Evolutionary conservation across 2,888 invertebrate species (phyloP).

Genomic region (Orthosia gothica): DNA sequence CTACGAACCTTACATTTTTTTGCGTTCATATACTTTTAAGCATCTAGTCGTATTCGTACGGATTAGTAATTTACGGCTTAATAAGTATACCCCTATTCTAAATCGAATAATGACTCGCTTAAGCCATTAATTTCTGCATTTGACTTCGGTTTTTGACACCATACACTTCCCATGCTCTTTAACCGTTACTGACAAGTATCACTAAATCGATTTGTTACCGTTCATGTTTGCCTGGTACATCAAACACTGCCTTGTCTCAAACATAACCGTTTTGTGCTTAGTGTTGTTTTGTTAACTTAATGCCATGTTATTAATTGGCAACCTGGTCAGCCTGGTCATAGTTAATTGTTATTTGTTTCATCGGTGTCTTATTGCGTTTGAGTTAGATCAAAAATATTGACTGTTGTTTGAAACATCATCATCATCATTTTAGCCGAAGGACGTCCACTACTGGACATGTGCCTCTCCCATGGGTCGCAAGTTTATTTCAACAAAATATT

Average conservation of each 20-base stretch:
- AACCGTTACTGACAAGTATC: conserved; percentile 36
- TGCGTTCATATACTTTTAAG: too few species aligned
- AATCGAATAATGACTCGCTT: background rate
- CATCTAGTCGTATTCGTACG: too few species aligned
- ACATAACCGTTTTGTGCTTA: background rate
- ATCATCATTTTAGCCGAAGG: too few species aligned
- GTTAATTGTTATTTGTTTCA: background rate
- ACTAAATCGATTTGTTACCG: conserved; percentile 20
- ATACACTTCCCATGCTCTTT: conserved; percentile 9
- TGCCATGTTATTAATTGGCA: conserved; percentile 1
- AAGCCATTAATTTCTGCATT: conserved; percentile 17
- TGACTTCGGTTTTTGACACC: conserved; percentile 22
- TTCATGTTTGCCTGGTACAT: conserved; percentile 17
- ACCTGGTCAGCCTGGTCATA: background rate
- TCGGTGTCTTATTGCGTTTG: background rate
- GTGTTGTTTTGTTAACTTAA: background rate
- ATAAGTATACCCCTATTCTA: background rate
- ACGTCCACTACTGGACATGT: too few species aligned
- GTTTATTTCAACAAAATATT: too few species aligned
- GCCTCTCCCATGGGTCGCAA: too few species aligned
- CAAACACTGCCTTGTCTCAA: background rate
- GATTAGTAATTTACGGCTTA: too few species aligned
- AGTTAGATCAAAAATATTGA: background rate
- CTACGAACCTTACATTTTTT: too few species aligned
- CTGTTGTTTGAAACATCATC: background rate